These are phyloP conservation scores for Emberiza fucata DNA, from an alignment of 2,113 vertebrate species.

Conservation along the genomic window DNA sequence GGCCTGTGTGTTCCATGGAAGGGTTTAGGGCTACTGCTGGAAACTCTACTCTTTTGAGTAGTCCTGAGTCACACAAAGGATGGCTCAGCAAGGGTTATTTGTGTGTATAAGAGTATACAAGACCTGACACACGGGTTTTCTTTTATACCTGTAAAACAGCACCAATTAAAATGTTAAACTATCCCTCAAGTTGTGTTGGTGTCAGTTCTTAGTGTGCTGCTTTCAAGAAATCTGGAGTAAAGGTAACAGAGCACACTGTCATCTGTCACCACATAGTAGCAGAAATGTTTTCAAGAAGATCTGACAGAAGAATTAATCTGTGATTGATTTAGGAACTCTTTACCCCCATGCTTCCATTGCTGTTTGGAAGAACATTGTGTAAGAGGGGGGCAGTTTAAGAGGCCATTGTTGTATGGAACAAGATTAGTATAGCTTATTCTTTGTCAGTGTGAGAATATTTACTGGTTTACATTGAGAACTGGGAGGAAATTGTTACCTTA, in stretches of 20 bases:
- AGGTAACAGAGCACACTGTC: background rate
- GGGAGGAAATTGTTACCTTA: background rate
- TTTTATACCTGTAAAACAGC: slow-evolving; percentile 23
- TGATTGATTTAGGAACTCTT: background rate
- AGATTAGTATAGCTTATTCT: background rate
- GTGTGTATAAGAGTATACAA: background rate
- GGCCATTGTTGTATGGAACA: background rate
- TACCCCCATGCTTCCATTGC: background rate
- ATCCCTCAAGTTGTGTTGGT: background rate
- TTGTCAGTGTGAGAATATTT: background rate
- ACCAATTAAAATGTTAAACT: slow-evolving; percentile 30
- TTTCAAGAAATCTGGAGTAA: background rate
- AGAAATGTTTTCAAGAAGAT: background rate
- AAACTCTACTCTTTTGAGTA: background rate
- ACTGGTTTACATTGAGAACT: background rate
- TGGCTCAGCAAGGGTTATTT: background rate
- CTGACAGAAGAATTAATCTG: background rate
- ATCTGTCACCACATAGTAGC: background rate
- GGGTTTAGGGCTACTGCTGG: background rate
- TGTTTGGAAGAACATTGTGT: background rate
- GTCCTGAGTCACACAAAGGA: background rate
- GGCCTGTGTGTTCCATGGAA: background rate
- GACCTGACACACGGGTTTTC: background rate
- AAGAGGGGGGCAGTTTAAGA: background rate
- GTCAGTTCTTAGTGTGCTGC: background rate